Conservation (phyloP, 1,140 invertebrate genomes). For the Berghia stephanieae region DNA sequence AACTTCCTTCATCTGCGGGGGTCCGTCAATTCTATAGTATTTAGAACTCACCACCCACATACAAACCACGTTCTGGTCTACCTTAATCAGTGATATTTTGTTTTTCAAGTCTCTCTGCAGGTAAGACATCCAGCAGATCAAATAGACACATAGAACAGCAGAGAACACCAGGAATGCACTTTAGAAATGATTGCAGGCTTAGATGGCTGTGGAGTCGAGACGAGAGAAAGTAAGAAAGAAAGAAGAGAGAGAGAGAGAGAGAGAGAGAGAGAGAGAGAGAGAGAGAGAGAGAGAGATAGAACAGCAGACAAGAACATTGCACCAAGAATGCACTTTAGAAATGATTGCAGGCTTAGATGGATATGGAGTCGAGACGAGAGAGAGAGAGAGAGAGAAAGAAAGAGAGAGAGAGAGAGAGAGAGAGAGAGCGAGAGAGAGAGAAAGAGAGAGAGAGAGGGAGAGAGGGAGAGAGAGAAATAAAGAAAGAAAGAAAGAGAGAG, state of each 20-base stretch:
- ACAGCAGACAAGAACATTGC: neutral
- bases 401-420: neutral
- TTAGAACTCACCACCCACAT: no score
- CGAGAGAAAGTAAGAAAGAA: neutral
- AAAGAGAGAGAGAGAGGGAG: no score
- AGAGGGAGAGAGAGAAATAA: no score
- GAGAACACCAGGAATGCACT: neutral
- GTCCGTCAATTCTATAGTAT: no score
- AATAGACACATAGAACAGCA: neutral
- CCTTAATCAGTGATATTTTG: no score
- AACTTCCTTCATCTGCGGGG: no score
- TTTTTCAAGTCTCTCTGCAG: no score
- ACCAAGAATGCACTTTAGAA: neutral
- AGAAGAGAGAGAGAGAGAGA: neutral
- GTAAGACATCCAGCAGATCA: no score
- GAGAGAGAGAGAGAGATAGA: neutral
- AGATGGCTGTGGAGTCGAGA: neutral
- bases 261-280: neutral
- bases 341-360: neutral
- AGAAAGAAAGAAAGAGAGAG: no score
- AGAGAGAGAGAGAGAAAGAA: neutral
- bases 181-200: neutral
- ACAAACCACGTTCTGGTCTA: no score
- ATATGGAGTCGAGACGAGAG: neutral
- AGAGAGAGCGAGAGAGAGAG: no score